These are phyloP conservation scores for Cacatua alba DNA, from an alignment of 2,113 vertebrate genomes.

Conservation along the genomic window DNA sequence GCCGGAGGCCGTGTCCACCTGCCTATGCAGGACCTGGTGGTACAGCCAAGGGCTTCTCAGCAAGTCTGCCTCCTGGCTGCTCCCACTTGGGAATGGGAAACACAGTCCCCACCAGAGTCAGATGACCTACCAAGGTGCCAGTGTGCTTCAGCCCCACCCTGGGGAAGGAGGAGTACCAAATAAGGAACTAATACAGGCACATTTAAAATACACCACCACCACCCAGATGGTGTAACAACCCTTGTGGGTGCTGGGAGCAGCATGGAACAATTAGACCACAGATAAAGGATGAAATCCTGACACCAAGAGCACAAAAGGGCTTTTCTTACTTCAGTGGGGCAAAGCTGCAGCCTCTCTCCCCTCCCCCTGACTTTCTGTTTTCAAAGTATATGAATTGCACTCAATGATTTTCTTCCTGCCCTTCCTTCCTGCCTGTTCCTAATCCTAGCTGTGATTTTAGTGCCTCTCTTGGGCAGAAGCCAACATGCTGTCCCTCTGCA, in stretches of 20 bases:
- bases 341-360: neutral
- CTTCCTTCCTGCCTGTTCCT: conserved; percentile 33
- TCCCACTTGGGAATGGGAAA: neutral
- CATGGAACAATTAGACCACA: neutral
- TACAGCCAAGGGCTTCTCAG: neutral
- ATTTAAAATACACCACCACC: neutral
- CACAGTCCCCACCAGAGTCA: rapidly evolving
- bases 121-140: neutral
- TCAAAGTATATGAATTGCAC: neutral
- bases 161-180: neutral
- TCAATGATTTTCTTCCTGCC: conserved; percentile 25
- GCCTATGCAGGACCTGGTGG: neutral
- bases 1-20: rapidly evolving
- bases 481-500: conserved; percentile 12
- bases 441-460: neutral
- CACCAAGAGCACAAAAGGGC: neutral
- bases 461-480: conserved; percentile 35
- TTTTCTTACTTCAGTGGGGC: conserved; percentile 26
- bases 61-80: neutral
- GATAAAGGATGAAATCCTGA: neutral
- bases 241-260: neutral
- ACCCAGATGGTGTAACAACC: neutral
- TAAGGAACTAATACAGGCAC: neutral
- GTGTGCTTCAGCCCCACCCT: neutral
- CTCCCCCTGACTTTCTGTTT: neutral